Percentiles rank a stretch among this genome's conserved stretches.
phyloP scores from a whole-genome alignment of 2,888 invertebrate species.

The Acrobasis consociella region DNA sequence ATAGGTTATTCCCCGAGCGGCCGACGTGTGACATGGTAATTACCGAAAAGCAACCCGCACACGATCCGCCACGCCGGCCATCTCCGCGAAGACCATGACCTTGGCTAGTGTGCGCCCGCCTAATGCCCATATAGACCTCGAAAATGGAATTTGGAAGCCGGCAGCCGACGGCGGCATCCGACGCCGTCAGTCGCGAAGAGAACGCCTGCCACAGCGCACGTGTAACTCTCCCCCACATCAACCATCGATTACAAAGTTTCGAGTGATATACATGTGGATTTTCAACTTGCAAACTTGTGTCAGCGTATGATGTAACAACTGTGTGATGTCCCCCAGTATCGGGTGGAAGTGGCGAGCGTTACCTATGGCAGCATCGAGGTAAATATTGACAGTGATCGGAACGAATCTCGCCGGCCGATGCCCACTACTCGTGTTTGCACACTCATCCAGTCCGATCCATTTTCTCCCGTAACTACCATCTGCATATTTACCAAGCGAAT shows the following conservation, averaged over 20 bases:
- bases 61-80: not conserved
- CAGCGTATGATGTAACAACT: slow-evolving; percentile 51
- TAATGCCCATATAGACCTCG: slow-evolving; percentile 67
- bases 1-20: slow-evolving; percentile 5
- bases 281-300: slow-evolving; percentile 37
- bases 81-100: slow-evolving; percentile 60
- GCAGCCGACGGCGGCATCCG: slow-evolving; percentile 48
- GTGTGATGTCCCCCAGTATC: slow-evolving; percentile 50
- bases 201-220: slow-evolving; percentile 60
- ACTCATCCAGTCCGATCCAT: slow-evolving; percentile 34
- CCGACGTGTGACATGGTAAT: slow-evolving; percentile 3
- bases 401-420: slow-evolving; percentile 21
- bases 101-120: slow-evolving; percentile 60
- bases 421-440: slow-evolving; percentile 25
- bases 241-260: slow-evolving; percentile 41
- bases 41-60: slow-evolving; percentile 1
- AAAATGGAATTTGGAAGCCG: slow-evolving; percentile 61
- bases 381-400: slow-evolving; percentile 64
- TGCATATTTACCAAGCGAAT: slow-evolving; percentile 42
- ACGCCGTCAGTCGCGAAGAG: slow-evolving; percentile 65
- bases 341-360: slow-evolving; percentile 46
- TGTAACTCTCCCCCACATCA: slow-evolving; percentile 36
- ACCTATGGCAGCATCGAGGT: slow-evolving; percentile 63
- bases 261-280: slow-evolving; percentile 38
- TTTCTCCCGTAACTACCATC: slow-evolving; percentile 39